These are phyloP conservation scores for Cryptocheilus praepositus DNA, from an alignment of 2,888 invertebrate species.

Conservation along the genomic window DNA sequence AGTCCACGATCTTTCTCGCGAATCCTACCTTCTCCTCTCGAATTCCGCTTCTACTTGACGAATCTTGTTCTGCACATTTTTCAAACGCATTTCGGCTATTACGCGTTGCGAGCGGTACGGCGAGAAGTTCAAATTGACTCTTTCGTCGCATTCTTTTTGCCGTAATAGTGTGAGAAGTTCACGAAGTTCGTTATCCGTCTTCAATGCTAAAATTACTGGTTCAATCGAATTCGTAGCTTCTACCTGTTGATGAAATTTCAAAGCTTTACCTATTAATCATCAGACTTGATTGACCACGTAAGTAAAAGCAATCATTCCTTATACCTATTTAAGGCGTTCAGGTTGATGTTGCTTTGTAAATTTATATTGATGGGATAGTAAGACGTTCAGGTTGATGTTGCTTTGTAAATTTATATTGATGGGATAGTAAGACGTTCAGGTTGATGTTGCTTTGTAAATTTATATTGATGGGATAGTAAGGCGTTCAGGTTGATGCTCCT, in stretches of 20 bases:
- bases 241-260: conserved; percentile 26
- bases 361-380: no score
- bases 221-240: conserved; percentile 53
- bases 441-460: no score
- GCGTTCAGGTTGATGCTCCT: no score
- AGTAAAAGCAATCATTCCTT: no score
- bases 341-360: no score
- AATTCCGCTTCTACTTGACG: conserved; percentile 65
- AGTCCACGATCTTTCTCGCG: neutral
- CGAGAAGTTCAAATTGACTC: conserved; percentile 64
- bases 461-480: no score
- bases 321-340: no score
- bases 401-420: no score
- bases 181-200: conserved; percentile 65
- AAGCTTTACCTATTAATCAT: no score
- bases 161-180: conserved; percentile 59
- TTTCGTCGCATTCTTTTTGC: conserved; percentile 67
- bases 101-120: conserved; percentile 63
- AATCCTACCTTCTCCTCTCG: conserved; percentile 50
- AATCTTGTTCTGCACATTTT: conserved; percentile 65
- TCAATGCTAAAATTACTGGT: conserved; percentile 54
- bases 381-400: no score
- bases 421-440: no score
- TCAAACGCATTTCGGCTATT: conserved; percentile 61
- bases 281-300: no score